These are phyloP conservation scores for Rhea americana DNA, from an alignment of 2,113 vertebrate genomes.

Conservation along the genomic window DNA sequence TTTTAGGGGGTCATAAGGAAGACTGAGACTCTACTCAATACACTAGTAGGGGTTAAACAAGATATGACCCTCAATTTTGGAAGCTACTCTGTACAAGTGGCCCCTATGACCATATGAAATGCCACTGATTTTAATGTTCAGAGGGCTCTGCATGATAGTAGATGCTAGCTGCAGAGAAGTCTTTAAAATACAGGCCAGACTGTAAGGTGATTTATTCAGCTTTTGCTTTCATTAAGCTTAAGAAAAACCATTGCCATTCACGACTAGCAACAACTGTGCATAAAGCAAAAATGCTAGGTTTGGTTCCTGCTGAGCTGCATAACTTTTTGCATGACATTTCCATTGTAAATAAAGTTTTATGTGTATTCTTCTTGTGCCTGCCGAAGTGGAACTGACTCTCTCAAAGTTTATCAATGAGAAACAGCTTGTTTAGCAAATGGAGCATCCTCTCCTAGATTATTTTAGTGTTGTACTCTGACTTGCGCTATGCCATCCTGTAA, in stretches of 20 bases:
- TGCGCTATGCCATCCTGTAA: conserved; percentile 53
- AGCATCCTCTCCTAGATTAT: conserved; percentile 62
- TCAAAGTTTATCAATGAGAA: conserved; percentile 67
- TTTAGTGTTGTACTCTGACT: conserved; percentile 54
- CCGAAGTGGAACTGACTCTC: conserved; percentile 39
- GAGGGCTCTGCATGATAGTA: rapidly evolving
- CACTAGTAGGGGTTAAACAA: not conserved
- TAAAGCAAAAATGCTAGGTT: conserved; percentile 23
- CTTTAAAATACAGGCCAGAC: not conserved
- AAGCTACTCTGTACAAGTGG: not conserved
- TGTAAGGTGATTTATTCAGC: not conserved
- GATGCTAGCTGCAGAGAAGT: not conserved
- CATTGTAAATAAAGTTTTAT: conserved; percentile 38
- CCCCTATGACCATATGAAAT: not conserved
- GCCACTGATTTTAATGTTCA: not conserved
- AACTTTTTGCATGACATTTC: not conserved
- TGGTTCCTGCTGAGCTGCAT: not conserved
- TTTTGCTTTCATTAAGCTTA: not conserved
- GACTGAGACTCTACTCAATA: not conserved
- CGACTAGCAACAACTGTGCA: not conserved
- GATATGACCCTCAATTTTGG: not conserved
- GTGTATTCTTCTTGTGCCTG: conserved; percentile 22
- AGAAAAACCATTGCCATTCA: not conserved
- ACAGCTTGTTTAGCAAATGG: conserved; percentile 71
- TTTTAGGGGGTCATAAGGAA: not conserved